phyloP scores from a whole-genome alignment of 2,113 vertebrate genomes.

The Protobothrops flavoviridis region DNA sequence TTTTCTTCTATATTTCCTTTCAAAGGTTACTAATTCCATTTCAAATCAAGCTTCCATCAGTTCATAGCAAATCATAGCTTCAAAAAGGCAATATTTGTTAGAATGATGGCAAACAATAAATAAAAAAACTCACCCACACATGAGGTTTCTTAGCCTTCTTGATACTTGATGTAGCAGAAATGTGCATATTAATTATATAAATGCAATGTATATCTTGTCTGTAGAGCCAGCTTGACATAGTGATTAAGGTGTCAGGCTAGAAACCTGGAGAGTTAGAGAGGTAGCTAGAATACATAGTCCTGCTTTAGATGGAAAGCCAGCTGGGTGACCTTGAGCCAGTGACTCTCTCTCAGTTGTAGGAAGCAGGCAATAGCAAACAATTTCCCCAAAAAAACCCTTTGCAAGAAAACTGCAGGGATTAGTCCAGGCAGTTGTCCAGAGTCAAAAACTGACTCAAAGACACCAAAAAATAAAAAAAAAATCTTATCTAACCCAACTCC shows the following conservation, averaged over 20 bases:
- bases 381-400: background rate
- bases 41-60: background rate
- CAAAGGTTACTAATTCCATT: background rate
- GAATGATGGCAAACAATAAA: background rate
- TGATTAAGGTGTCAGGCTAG: background rate
- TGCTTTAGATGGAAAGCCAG: background rate
- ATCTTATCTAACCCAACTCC: background rate
- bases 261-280: background rate
- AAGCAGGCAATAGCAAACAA: background rate
- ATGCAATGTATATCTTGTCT: background rate
- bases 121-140: background rate
- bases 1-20: background rate
- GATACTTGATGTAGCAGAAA: background rate
- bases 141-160: background rate
- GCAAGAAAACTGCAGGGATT: background rate
- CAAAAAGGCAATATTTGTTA: background rate
- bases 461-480: background rate
- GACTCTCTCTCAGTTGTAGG: background rate
- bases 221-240: background rate
- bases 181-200: background rate
- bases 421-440: background rate
- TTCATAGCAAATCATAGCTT: background rate
- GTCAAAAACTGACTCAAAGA: background rate
- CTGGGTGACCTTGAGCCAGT: background rate
- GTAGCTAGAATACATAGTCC: background rate